Percentiles rank a stretch among this genome's conserved stretches.
Evolutionary conservation across 2,888 invertebrate species (phyloP).

Genomic region (Laspeyria flexula): DNA sequence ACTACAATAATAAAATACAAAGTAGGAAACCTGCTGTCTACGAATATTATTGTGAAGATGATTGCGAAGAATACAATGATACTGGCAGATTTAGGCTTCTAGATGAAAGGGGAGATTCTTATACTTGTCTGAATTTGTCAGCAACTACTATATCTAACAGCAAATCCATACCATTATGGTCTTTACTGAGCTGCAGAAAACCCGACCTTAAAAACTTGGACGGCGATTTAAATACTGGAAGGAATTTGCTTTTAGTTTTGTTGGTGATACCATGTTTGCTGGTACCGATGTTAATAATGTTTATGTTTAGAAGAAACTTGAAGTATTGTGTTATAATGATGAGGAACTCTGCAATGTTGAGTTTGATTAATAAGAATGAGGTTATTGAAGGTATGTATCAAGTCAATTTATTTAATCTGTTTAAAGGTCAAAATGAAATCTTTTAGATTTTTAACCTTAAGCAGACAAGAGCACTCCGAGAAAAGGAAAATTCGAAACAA

Average conservation of each 20-base stretch:
- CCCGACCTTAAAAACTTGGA: slow-evolving; percentile 22
- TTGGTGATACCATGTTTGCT: slow-evolving; percentile 51
- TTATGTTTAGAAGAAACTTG: slow-evolving; percentile 80
- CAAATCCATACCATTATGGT: slow-evolving; percentile 36
- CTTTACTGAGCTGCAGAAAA: slow-evolving; percentile 54
- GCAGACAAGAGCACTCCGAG: too few relatives aligned
- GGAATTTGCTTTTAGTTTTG: slow-evolving; percentile 46
- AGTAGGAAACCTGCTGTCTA: slow-evolving; percentile 45
- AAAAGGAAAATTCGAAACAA: too few relatives aligned
- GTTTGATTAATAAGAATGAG: slow-evolving; percentile 80
- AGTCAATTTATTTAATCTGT: neutral
- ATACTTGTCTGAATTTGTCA: slow-evolving; percentile 52
- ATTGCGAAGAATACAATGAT: slow-evolving; percentile 30
- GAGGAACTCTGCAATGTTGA: slow-evolving; percentile 85
- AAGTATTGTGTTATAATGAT: slow-evolving; percentile 86
- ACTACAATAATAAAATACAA: slow-evolving; percentile 51
- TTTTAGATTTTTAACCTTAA: too few relatives aligned
- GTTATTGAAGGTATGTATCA: slow-evolving; percentile 58
- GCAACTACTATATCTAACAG: slow-evolving; percentile 42
- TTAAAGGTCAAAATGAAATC: too few relatives aligned
- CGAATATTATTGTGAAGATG: slow-evolving; percentile 28
- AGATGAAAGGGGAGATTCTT: slow-evolving; percentile 52
- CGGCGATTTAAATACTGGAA: slow-evolving; percentile 38
- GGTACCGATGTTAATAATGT: slow-evolving; percentile 51
- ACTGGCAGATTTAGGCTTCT: slow-evolving; percentile 56